These are phyloP conservation scores for Colaptes auratus DNA, from an alignment of 2,113 vertebrate genomes.

Conservation along the genomic window DNA sequence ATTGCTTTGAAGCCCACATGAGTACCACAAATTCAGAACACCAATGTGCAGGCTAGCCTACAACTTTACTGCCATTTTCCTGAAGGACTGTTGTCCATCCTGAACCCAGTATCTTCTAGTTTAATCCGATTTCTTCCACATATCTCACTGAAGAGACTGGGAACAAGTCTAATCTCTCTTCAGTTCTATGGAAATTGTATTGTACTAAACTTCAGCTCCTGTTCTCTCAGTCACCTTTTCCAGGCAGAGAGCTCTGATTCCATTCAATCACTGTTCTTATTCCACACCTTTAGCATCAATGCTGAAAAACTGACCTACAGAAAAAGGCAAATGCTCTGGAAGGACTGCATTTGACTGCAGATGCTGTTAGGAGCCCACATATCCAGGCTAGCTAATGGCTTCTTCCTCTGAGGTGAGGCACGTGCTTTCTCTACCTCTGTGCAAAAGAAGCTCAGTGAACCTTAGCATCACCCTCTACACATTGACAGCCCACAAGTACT, in stretches of 20 bases:
- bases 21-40: neutral
- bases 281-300: neutral
- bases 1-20: neutral
- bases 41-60: neutral
- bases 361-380: neutral
- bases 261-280: neutral
- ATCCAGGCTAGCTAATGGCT: neutral
- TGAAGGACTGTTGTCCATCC: neutral
- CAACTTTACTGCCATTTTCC: neutral
- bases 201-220: neutral
- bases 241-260: neutral
- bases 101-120: neutral
- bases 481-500: neutral
- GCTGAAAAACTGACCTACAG: neutral
- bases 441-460: neutral
- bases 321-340: neutral
- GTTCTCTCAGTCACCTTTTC: neutral
- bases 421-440: neutral
- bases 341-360: neutral
- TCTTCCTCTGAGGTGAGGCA: neutral
- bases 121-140: neutral
- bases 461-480: neutral
- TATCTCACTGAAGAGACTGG: neutral
- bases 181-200: neutral
- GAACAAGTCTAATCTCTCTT: neutral